Conservation (phyloP, 1,140 invertebrate genomes). For the Zaprionus kolodkinae region DNA sequence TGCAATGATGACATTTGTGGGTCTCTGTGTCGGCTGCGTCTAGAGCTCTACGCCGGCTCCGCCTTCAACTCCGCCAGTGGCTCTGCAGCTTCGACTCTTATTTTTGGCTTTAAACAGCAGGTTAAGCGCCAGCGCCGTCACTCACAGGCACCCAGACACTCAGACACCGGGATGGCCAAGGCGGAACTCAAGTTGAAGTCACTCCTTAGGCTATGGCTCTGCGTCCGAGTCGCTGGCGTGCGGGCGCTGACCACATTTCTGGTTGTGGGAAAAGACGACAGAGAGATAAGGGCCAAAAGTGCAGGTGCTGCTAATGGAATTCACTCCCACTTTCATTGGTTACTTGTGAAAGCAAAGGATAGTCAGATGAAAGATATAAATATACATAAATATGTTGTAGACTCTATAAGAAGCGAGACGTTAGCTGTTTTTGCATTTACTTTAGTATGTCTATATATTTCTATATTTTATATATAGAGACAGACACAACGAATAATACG, state of each 20-base stretch:
- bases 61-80: neutral
- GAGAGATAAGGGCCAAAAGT: conserved; percentile 35
- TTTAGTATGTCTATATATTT: too few species aligned
- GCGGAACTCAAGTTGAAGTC: conserved; percentile 23
- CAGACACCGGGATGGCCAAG: conserved; percentile 3
- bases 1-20: conserved; percentile 55
- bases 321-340: conserved; percentile 19
- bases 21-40: conserved; percentile 44
- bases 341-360: conserved; percentile 53
- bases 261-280: conserved; percentile 33
- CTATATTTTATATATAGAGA: too few species aligned
- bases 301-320: conserved; percentile 24
- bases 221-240: conserved; percentile 34
- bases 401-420: neutral
- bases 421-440: too few species aligned
- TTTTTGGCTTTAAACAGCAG: conserved; percentile 9
- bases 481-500: too few species aligned
- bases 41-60: conserved; percentile 11
- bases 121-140: conserved; percentile 39
- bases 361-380: neutral
- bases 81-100: neutral
- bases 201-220: conserved; percentile 12
- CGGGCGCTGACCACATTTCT: conserved; percentile 37
- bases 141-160: conserved; percentile 9
- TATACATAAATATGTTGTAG: neutral